A percentile compares a stretch with the other conserved stretches of the same genome.
phyloP scores from a whole-genome alignment of 1,140 invertebrate species.

The Drosophila nigromelanica region DNA sequence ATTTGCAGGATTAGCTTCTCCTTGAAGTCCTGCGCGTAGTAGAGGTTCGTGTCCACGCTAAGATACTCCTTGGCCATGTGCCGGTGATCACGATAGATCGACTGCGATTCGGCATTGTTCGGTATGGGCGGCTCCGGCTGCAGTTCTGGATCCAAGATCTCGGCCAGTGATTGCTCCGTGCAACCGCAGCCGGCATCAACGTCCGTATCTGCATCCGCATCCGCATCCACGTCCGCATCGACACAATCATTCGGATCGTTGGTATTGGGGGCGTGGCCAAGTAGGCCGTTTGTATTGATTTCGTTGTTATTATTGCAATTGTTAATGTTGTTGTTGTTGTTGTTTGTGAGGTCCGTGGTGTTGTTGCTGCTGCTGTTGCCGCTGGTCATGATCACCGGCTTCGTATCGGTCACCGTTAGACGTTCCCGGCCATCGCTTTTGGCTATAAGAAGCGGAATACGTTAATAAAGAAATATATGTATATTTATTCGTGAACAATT shows the following conservation, averaged over 20 bases:
- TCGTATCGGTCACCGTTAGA: constrained; percentile 77
- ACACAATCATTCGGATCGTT: constrained; percentile 15
- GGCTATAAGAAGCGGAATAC: constrained; percentile 42
- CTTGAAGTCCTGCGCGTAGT: constrained; percentile 78
- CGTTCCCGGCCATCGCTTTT: constrained; percentile 81
- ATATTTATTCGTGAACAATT: too few relatives aligned
- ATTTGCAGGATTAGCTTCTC: constrained; percentile 76
- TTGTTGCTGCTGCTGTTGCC: constrained; percentile 16
- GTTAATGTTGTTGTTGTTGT: constrained; percentile 54
- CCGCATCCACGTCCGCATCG: neutral
- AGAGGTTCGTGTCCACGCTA: constrained; percentile 85
- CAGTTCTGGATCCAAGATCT: constrained; percentile 90
- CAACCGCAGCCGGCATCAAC: constrained; percentile 70
- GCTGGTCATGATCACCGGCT: constrained; percentile 66
- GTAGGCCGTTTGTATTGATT: constrained; percentile 40
- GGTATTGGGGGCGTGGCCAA: constrained; percentile 31
- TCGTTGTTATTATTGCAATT: constrained; percentile 23
- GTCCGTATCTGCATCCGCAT: constrained; percentile 27
- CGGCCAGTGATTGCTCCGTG: constrained; percentile 89
- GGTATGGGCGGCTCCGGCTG: constrained; percentile 92
- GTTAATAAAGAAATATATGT: neutral
- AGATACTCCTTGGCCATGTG: constrained; percentile 90
- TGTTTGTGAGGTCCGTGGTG: constrained; percentile 62
- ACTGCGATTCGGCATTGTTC: constrained; percentile 89
- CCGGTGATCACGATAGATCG: constrained; percentile 94